Evolutionary conservation across 2,797 vertebrate genomes (phyloP).

Genomic region (Eutrigla gurnardus): DNA sequence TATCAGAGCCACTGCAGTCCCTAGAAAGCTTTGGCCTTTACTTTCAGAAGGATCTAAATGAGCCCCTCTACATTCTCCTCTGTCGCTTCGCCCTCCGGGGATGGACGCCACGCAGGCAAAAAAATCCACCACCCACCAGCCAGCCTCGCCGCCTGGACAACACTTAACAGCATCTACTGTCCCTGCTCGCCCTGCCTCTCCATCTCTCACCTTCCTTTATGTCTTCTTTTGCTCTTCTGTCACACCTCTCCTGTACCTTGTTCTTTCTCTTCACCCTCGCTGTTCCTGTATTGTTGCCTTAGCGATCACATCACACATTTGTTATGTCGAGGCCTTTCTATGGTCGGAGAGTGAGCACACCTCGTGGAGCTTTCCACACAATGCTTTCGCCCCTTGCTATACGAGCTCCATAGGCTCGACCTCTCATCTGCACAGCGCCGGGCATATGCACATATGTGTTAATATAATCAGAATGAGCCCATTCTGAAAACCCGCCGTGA

Average conservation of each 20-base stretch:
- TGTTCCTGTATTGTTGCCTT: constrained; percentile 76
- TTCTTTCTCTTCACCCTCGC: constrained; percentile 42
- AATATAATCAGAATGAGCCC: constrained; percentile 14
- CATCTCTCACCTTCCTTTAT: constrained; percentile 51
- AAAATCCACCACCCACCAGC: constrained; percentile 59
- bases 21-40: constrained; percentile 65
- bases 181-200: constrained; percentile 28
- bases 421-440: constrained; percentile 8
- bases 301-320: constrained; percentile 75
- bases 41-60: constrained; percentile 66
- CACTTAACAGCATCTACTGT: constrained; percentile 60
- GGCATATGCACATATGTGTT: not conserved
- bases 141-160: constrained; percentile 63
- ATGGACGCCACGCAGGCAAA: constrained; percentile 51
- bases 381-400: not conserved
- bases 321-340: constrained; percentile 30
- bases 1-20: constrained; percentile 56
- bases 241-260: constrained; percentile 57
- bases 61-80: constrained; percentile 68
- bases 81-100: constrained; percentile 58
- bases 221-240: constrained; percentile 56
- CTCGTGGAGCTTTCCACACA: constrained; percentile 41
- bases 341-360: constrained; percentile 11
- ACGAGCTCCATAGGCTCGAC: constrained; percentile 24
- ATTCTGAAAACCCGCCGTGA: constrained; percentile 2